phyloP scores from a whole-genome alignment of 1,140 invertebrate genomes.

The Drosophila lacertosa region DNA sequence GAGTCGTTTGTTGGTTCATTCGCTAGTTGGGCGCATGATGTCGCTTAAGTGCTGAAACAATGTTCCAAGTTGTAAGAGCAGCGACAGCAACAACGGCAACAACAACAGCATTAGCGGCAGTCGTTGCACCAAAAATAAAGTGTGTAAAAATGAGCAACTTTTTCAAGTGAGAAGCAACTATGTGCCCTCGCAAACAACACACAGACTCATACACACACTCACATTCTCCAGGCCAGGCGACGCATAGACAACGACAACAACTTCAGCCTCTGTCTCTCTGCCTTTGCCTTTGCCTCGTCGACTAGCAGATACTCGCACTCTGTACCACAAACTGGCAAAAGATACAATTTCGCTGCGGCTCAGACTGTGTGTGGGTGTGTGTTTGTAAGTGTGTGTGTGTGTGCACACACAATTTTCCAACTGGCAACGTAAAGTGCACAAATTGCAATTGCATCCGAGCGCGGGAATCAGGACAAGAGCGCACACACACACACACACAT shows the following conservation, averaged over 20 bases:
- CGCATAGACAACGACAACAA: slow-evolving; percentile 30
- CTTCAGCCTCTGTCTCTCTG: slow-evolving; percentile 9
- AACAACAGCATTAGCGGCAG: slow-evolving; percentile 50
- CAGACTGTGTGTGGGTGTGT: slow-evolving; percentile 13
- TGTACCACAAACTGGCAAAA: slow-evolving; percentile 51
- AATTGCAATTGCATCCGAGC: slow-evolving; percentile 74
- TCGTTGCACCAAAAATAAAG: slow-evolving; percentile 77
- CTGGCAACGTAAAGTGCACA: slow-evolving; percentile 72
- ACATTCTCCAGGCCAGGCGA: slow-evolving; percentile 33
- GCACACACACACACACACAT: slow-evolving; percentile 1
- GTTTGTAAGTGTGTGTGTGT: slow-evolving; percentile 19
- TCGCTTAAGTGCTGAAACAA: slow-evolving; percentile 82
- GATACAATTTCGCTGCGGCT: slow-evolving; percentile 61
- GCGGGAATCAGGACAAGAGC: slow-evolving; percentile 66
- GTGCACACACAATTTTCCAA: slow-evolving; percentile 59
- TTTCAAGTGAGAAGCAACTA: slow-evolving; percentile 82
- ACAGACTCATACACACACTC: slow-evolving; percentile 23
- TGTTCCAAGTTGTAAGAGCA: slow-evolving; percentile 81
- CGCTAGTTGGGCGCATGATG: slow-evolving; percentile 66
- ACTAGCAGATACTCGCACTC: slow-evolving; percentile 54
- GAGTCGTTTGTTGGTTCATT: slow-evolving; percentile 36
- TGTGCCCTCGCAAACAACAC: slow-evolving; percentile 50
- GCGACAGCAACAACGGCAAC: slow-evolving; percentile 49
- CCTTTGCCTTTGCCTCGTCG: slow-evolving; percentile 17
- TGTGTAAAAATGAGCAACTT: slow-evolving; percentile 82